Percentiles rank a stretch among this genome's conserved stretches.
Conservation (phyloP, 1,140 invertebrate genomes). For the Leptinotarsa undecemlineata region DNA sequence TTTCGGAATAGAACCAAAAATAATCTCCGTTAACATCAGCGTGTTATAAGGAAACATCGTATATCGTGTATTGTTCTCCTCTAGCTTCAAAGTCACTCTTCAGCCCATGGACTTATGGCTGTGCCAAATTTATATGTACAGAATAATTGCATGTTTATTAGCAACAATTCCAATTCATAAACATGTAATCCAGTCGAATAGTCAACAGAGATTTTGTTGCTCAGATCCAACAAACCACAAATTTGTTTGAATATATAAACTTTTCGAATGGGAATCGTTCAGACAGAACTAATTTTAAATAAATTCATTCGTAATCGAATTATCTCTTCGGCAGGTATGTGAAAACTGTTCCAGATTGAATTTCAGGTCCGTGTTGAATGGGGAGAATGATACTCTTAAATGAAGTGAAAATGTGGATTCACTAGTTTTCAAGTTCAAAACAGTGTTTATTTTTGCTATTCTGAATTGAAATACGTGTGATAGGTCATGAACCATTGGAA, state of each 20-base stretch:
- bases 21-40: no score
- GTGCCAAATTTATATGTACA: background rate
- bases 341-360: background rate
- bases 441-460: no score
- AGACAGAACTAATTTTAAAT: conserved; percentile 18
- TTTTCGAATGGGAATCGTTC: conserved; percentile 15
- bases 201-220: conserved; percentile 15
- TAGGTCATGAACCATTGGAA: no score
- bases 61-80: no score
- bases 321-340: background rate
- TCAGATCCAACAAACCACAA: background rate
- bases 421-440: no score
- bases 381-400: no score
- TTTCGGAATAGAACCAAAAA: no score
- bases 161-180: conserved; percentile 4
- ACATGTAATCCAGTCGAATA: conserved; percentile 21
- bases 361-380: no score
- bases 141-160: background rate
- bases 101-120: background rate
- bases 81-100: no score
- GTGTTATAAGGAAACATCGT: no score
- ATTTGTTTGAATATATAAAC: conserved; percentile 21
- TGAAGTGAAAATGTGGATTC: no score
- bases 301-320: conserved; percentile 1
- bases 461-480: no score